Percentiles rank a stretch among this genome's conserved stretches.
phyloP scores from a whole-genome alignment of 1,140 invertebrate genomes.

The Nilaparvata lugens region DNA sequence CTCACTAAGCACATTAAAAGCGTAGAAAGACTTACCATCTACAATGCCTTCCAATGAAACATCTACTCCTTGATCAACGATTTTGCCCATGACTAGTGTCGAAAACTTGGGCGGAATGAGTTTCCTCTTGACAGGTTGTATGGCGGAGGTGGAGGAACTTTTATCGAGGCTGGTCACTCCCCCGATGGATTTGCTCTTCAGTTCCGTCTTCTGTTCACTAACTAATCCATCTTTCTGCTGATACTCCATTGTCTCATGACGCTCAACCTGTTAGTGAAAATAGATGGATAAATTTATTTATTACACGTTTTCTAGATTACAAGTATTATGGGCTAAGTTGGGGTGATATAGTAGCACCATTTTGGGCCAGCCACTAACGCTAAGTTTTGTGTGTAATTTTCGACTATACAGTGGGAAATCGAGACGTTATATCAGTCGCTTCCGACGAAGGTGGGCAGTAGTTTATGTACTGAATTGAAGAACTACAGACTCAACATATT shows the following conservation, averaged over 20 bases:
- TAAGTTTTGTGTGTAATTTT: no score
- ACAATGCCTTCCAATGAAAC: conserved; percentile 62
- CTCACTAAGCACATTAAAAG: no score
- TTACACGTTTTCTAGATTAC: no score
- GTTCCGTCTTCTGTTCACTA: conserved; percentile 3
- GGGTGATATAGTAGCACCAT: no score
- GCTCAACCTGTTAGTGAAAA: conserved; percentile 25
- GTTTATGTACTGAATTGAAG: no score
- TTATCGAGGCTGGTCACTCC: neutral
- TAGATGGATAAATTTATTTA: no score
- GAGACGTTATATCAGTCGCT: no score
- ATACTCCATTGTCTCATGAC: conserved; percentile 27
- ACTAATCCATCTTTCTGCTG: conserved; percentile 25
- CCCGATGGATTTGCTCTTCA: neutral
- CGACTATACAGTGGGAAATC: no score
- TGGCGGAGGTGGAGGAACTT: neutral
- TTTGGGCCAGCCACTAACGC: no score
- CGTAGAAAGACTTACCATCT: conserved; percentile 44
- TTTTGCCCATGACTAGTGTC: conserved; percentile 57
- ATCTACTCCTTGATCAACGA: conserved; percentile 62
- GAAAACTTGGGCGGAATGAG: conserved; percentile 55
- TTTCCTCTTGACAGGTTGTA: conserved; percentile 33
- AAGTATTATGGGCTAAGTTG: no score
- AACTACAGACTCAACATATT: no score
- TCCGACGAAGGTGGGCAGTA: no score